These are phyloP conservation scores for Pegoplata infirma DNA, from an alignment of 2,888 invertebrate genomes.

Conservation along the genomic window DNA sequence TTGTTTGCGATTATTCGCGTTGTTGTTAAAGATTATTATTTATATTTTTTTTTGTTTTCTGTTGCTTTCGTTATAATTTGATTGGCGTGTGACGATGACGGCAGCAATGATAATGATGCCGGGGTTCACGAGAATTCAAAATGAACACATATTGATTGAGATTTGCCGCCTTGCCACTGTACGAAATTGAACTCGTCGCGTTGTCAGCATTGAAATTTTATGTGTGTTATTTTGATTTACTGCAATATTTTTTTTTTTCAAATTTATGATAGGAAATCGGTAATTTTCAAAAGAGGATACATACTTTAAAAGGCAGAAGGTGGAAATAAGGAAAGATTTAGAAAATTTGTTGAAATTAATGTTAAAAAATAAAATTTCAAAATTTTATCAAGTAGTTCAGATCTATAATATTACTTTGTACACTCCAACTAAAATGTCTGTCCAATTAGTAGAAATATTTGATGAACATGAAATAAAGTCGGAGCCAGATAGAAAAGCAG, in stretches of 20 bases:
- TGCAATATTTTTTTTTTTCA: background rate
- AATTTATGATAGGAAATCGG: background rate
- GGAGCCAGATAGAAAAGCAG: too few species aligned
- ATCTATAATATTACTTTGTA: too few species aligned
- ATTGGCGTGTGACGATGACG: constrained; percentile 60
- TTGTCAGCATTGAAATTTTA: constrained; percentile 29
- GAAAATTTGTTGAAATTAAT: too few species aligned
- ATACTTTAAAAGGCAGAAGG: too few species aligned
- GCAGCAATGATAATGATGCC: constrained; percentile 44
- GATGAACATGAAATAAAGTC: too few species aligned
- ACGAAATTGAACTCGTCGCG: constrained; percentile 30
- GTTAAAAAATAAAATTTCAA: too few species aligned
- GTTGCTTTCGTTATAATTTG: constrained; percentile 31
- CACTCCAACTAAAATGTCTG: too few species aligned
- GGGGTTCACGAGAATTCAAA: constrained; percentile 37
- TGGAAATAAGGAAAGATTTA: too few species aligned
- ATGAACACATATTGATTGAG: constrained; percentile 37
- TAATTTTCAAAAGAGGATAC: too few species aligned
- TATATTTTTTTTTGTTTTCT: constrained; percentile 24
- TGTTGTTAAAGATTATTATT: constrained; percentile 30
- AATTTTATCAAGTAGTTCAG: too few species aligned
- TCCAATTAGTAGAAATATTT: too few species aligned
- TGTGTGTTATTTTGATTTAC: constrained; percentile 22
- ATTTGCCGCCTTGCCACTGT: constrained; percentile 38
- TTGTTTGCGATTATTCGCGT: constrained; percentile 31